phyloP scores from a whole-genome alignment of 2,888 invertebrate species.

The Drosophila setosimentum region DNA sequence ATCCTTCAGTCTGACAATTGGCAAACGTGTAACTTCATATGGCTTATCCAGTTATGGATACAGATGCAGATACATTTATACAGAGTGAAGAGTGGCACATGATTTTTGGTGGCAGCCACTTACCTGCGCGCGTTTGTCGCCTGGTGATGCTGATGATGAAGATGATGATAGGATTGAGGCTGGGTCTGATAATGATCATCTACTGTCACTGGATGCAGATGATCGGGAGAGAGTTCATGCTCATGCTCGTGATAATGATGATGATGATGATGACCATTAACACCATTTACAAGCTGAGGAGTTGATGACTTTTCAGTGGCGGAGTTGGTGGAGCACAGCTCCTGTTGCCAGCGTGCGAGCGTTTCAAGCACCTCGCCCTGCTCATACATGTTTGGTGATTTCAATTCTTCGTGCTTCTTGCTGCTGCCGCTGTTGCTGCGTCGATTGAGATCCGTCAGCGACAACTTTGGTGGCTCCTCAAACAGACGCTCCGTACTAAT shows the following conservation, averaged over 20 bases:
- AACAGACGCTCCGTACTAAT: slow-evolving; percentile 39
- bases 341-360: slow-evolving; percentile 62
- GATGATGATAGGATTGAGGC: slow-evolving; percentile 47
- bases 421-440: slow-evolving; percentile 12
- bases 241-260: slow-evolving; percentile 32
- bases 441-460: slow-evolving; percentile 28
- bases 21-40: background rate
- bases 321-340: slow-evolving; percentile 47
- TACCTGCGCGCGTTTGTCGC: slow-evolving; percentile 81
- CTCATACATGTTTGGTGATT: slow-evolving; percentile 18
- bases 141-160: slow-evolving; percentile 52
- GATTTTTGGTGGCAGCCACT: slow-evolving; percentile 46
- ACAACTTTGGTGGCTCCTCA: slow-evolving; percentile 52
- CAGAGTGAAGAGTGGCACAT: background rate
- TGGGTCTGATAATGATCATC: slow-evolving; percentile 43
- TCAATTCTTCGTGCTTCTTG: slow-evolving; percentile 10
- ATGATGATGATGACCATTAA: slow-evolving; percentile 55
- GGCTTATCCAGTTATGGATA: background rate
- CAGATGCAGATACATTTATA: slow-evolving; percentile 2
- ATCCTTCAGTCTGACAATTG: background rate
- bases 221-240: slow-evolving; percentile 16
- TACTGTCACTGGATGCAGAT: slow-evolving; percentile 36
- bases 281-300: slow-evolving; percentile 45
- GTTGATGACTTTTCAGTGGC: slow-evolving; percentile 33
- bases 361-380: slow-evolving; percentile 52